Evolutionary conservation across 35 echinoderm and acorn worm genomes (phyloP).

Genomic region (Ophioderma brevispina): DNA sequence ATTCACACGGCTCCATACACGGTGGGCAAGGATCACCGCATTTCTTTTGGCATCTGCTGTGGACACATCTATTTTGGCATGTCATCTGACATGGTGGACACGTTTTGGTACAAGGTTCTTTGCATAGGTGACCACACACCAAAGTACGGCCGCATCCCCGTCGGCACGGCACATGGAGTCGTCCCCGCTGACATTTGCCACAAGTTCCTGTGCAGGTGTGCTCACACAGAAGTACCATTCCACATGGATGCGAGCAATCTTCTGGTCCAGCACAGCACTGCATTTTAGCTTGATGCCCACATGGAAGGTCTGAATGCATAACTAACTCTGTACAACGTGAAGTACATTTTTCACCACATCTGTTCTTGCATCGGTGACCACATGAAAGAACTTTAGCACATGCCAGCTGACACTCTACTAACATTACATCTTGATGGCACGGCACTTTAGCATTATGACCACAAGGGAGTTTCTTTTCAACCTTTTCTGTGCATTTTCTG

Average conservation of each 20-base stretch:
- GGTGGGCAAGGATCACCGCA: slow-evolving; percentile 76
- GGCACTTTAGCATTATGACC: not conserved
- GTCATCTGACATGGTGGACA: slow-evolving; percentile 78
- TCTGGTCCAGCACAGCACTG: slow-evolving; percentile 60
- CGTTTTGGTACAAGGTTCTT: slow-evolving; percentile 51
- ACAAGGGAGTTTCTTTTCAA: not conserved
- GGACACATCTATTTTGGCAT: slow-evolving; percentile 80
- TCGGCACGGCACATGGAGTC: slow-evolving; percentile 59
- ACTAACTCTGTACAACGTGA: slow-evolving; percentile 29
- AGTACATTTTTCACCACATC: slow-evolving; percentile 79
- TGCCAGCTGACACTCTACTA: not conserved
- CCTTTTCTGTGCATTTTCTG: not conserved
- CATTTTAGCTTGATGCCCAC: slow-evolving; percentile 44
- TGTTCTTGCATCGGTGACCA: slow-evolving; percentile 60
- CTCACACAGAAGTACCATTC: slow-evolving; percentile 49
- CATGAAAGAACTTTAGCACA: slow-evolving; percentile 5
- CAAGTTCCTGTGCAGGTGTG: slow-evolving; percentile 62
- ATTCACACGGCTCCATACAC: slow-evolving; percentile 64
- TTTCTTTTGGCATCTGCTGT: slow-evolving; percentile 65
- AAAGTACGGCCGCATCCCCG: slow-evolving; percentile 63
- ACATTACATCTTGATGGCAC: not conserved
- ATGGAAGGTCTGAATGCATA: slow-evolving; percentile 17
- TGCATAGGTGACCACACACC: slow-evolving; percentile 83
- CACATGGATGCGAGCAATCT: slow-evolving; percentile 52
- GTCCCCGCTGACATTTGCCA: slow-evolving; percentile 44